Evolutionary conservation across 2,797 vertebrate genomes (phyloP).

Genomic region (Orestias chungarensis): DNA sequence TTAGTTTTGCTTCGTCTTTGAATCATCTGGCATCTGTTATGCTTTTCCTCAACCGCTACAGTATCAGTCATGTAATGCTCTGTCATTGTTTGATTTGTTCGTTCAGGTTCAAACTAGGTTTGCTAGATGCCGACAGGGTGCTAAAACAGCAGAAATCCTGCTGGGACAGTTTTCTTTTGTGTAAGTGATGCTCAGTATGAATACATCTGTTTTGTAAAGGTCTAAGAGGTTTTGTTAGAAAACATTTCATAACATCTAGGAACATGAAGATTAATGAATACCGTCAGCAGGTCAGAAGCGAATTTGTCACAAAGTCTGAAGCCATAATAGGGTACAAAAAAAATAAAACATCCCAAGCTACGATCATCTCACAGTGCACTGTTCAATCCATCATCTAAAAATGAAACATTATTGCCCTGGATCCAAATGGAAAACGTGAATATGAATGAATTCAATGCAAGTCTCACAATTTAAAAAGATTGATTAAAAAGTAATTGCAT

Average conservation of each 20-base stretch:
- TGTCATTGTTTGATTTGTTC: not conserved
- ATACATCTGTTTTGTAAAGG: not conserved
- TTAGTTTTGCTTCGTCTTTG: slow-evolving; percentile 28
- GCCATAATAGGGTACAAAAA: not conserved
- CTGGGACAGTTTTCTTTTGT: not conserved
- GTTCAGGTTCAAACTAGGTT: not conserved
- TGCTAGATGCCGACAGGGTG: slow-evolving; percentile 21
- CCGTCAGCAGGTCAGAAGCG: not conserved
- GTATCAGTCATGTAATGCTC: not conserved
- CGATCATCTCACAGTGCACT: not conserved
- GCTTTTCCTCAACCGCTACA: slow-evolving; percentile 13
- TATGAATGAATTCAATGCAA: not conserved
- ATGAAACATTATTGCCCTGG: not conserved
- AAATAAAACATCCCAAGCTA: not conserved
- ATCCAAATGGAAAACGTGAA: not conserved
- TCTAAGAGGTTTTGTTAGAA: not conserved
- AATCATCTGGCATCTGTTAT: slow-evolving; percentile 25
- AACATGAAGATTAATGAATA: not conserved
- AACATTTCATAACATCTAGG: not conserved
- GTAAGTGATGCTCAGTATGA: not conserved
- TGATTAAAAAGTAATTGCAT: not conserved
- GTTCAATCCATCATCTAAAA: not conserved
- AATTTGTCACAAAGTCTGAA: not conserved
- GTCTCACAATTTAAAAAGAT: not conserved
- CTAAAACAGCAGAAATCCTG: not conserved